Conservation (phyloP, 2,888 invertebrate species). For the Ptychoptera contaminata region DNA sequence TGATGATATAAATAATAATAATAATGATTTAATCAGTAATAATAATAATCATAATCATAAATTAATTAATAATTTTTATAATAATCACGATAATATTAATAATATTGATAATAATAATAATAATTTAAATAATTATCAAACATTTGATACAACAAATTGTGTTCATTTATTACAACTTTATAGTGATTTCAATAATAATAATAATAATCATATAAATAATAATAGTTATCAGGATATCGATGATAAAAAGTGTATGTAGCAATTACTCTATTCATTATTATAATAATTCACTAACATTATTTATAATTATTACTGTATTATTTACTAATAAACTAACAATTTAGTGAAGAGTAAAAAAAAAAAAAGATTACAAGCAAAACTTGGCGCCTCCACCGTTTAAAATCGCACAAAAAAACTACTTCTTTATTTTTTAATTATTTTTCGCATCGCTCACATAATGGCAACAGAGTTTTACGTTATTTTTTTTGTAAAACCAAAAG, state of each 20-base stretch:
- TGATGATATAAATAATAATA: conserved; percentile 6
- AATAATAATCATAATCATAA: conserved; percentile 3
- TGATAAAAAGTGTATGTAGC: conserved; percentile 11
- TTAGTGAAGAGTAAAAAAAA: too few species aligned
- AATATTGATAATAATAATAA: background rate
- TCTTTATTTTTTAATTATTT: too few species aligned
- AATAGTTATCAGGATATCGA: conserved; percentile 4
- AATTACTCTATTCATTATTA: too few species aligned
- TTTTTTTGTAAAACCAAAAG: too few species aligned
- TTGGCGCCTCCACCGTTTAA: too few species aligned
- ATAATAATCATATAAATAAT: conserved; percentile 7
- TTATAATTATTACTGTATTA: too few species aligned
- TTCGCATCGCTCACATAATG: too few species aligned
- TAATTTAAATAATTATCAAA: background rate
- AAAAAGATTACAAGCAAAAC: too few species aligned
- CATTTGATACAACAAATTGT: background rate
- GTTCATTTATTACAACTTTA: background rate
- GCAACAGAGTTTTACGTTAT: too few species aligned
- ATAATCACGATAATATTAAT: background rate
- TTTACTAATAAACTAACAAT: too few species aligned
- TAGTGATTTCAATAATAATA: conserved; percentile 8
- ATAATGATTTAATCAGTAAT: conserved; percentile 1
- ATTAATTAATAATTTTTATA: conserved; percentile 1
- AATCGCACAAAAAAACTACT: too few species aligned
- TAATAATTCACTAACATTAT: too few species aligned